Base-by-base conservation (phyloP, 2,888 invertebrate species). In the Neoascia interrupta region DNA sequence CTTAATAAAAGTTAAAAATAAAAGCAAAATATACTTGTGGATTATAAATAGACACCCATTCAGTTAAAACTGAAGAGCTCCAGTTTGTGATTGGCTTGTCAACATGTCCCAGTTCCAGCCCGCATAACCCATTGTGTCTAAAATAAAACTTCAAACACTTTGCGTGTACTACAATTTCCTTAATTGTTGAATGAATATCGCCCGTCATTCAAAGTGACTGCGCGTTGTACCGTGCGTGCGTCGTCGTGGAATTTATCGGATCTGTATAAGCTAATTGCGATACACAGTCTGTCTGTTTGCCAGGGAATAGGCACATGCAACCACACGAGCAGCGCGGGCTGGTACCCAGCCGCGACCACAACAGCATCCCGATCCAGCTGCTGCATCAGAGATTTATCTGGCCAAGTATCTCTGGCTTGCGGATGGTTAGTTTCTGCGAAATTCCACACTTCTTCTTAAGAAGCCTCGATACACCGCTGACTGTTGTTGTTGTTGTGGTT, bases 191-290 rank as follows among this genome's bases (percentile, higher is more conserved):
- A 54, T 75, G 70, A 63, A 56, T 53, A 61, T 47, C 47, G 56
- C 53, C 41, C 18, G 45, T 18, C 45, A 70, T 60, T 51, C 34
- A 31, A 53, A 45, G 53, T 37, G 43, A 19, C 45, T 16, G 23
- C 13, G n/a, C 15, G 15, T 37, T 8, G 19, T 19, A 28, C 28
- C 21, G 23, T 23, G 23, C 13, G n/a, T 19, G 60, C 41, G 41
- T 56, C 8, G 69, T 51, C 70, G 70, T 51, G 75, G 75, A 70
- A 75, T 75, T 45, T 58, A 64, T 64, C 75, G 45, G 51, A 64
- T 76, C 76, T 56, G 43, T 47, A 58, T n/a, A n/a, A 26, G 39
- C 76, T 76, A 76, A 76, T 76, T 76, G 76, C 45, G 45, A 53
- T 64, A 43, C 72, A 53, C 64, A 72, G 63, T 51, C 49, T 54